phyloP scores from a whole-genome alignment of 2,113 vertebrate genomes.

The Archocentrus centrarchus region DNA sequence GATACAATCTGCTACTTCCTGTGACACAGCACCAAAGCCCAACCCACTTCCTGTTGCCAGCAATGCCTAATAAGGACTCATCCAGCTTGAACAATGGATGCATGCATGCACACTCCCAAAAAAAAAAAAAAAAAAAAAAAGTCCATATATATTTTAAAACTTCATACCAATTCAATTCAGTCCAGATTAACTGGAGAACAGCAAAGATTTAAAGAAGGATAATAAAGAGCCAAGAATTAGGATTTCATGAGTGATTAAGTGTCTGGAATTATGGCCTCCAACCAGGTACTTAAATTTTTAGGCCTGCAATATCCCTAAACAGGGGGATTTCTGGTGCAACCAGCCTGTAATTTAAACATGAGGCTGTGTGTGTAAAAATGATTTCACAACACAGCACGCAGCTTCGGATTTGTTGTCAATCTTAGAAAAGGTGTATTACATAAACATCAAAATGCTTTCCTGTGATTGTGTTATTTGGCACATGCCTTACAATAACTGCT shows the following conservation, averaged over 20 bases:
- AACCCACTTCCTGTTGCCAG: slow-evolving; percentile 80
- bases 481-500: not conserved
- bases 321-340: not conserved
- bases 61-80: slow-evolving; percentile 76
- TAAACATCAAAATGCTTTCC: slow-evolving; percentile 44
- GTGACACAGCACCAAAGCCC: slow-evolving; percentile 73
- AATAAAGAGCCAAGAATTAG: not conserved
- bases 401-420: not conserved
- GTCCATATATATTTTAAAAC: not conserved
- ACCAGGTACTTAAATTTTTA: not conserved
- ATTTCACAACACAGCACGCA: not conserved
- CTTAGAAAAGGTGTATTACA: not conserved
- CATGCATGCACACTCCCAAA: slow-evolving; percentile 15
- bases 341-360: not conserved
- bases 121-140: fast-evolving
- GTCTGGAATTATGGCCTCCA: not conserved
- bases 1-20: slow-evolving; percentile 82
- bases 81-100: slow-evolving; percentile 37
- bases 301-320: not conserved
- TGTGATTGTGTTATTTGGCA: slow-evolving; percentile 44
- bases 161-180: not conserved
- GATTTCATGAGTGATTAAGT: not conserved
- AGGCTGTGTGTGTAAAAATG: not conserved
- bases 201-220: not conserved
- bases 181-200: not conserved